Conservation (phyloP, 2,888 invertebrate species). For the Epinotia demarniana region DNA sequence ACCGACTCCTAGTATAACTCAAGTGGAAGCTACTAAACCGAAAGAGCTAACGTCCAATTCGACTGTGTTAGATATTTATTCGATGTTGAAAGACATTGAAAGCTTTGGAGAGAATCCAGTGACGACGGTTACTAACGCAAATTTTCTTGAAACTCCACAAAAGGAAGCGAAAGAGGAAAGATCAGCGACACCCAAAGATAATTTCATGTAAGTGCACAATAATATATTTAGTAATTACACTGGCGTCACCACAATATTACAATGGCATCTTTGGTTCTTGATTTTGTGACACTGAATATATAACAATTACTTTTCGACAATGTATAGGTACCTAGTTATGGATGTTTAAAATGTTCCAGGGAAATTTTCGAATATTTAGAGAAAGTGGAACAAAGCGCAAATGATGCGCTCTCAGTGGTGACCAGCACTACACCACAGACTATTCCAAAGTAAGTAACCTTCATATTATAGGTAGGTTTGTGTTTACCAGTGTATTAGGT, state of each 20-base stretch:
- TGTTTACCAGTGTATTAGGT: too few species aligned
- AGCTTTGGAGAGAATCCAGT: slow-evolving; percentile 77
- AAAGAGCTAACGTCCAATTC: slow-evolving; percentile 69
- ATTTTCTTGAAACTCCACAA: slow-evolving; percentile 54
- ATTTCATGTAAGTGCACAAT: slow-evolving; percentile 69
- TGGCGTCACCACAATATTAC: neutral
- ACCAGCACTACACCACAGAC: slow-evolving; percentile 72
- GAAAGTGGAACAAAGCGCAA: slow-evolving; percentile 85
- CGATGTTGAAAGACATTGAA: slow-evolving; percentile 81
- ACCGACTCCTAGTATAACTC: slow-evolving; percentile 20
- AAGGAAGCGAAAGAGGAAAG: slow-evolving; percentile 60
- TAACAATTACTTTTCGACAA: neutral
- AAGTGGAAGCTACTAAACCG: slow-evolving; percentile 49
- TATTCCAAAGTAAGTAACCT: slow-evolving; percentile 69
- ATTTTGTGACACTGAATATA: neutral
- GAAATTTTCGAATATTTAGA: slow-evolving; percentile 87
- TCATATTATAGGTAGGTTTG: too few species aligned
- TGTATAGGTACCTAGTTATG: neutral
- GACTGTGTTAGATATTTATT: slow-evolving; percentile 80
- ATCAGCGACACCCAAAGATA: slow-evolving; percentile 68
- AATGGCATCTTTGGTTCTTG: neutral
- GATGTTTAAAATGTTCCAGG: slow-evolving; percentile 68
- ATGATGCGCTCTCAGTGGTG: slow-evolving; percentile 77
- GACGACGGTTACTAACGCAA: slow-evolving; percentile 54
- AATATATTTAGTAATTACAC: neutral